Conservation (phyloP, 2,797 vertebrate species). For the Pogonophryne albipinna region DNA sequence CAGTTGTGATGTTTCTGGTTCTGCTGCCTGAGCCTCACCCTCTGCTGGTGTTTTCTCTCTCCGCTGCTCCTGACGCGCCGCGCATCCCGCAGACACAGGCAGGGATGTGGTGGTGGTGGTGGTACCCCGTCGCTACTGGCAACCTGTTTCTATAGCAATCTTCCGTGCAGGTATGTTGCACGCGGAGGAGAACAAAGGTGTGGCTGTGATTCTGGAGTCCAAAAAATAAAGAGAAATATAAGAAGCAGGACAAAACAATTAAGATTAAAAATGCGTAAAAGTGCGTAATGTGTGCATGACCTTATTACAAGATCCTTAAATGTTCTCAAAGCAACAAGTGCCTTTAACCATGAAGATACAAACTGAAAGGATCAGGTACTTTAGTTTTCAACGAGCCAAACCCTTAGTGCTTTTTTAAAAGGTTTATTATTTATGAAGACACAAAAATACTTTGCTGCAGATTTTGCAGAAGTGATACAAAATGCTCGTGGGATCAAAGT, state of each 20-base stretch:
- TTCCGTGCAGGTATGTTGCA: slow-evolving; percentile 74
- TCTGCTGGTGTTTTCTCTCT: slow-evolving; percentile 9
- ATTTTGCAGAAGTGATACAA: too few relatives aligned
- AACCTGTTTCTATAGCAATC: slow-evolving; percentile 90
- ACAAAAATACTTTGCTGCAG: too few relatives aligned
- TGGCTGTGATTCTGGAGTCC: slow-evolving; percentile 31
- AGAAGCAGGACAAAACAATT: neutral
- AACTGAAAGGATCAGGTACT: too few relatives aligned
- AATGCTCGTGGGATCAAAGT: too few relatives aligned
- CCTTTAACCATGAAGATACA: too few relatives aligned
- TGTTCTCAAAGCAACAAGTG: too few relatives aligned
- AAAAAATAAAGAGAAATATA: neutral
- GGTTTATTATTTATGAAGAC: too few relatives aligned
- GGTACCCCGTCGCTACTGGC: slow-evolving; percentile 84
- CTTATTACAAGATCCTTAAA: too few relatives aligned
- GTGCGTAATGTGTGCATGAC: too few relatives aligned
- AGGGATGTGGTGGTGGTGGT: slow-evolving; percentile 75
- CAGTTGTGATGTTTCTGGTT: slow-evolving; percentile 4
- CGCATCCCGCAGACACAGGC: slow-evolving; percentile 58
- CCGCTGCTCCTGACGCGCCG: slow-evolving; percentile 47
- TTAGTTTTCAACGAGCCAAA: too few relatives aligned
- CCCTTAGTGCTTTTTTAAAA: too few relatives aligned
- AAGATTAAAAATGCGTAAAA: neutral
- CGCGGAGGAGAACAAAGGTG: slow-evolving; percentile 59
- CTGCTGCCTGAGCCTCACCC: slow-evolving; percentile 62